Evolutionary conservation across 2,113 vertebrate genomes (phyloP), one percentile per base, ranked within the genome.

Genomic region (Aldabrachelys gigantea): DNA sequence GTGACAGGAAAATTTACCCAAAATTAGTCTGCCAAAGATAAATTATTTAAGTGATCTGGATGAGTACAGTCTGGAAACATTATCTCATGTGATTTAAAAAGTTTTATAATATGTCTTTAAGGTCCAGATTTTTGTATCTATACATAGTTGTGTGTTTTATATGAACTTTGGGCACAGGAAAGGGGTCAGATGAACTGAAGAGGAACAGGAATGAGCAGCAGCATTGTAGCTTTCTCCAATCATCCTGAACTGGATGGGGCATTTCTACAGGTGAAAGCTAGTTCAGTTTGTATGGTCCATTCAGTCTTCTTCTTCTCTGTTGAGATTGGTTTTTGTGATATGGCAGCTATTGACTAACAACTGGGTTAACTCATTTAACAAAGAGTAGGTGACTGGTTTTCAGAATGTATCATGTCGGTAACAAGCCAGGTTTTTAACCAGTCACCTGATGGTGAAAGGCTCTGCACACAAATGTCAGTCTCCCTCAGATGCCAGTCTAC

Each of bases 381-480:
- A 29, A 78, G 78, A 89, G 72, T 3, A 82, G 47, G 50, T 2
- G 25, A 84, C 8, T 50, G 22, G 11, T 16, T 81, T 91, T 65
- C 41, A 65, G 38, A 95, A 87, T 19, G 50, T 47, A 25, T 72
- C 86, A 49, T 65, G 41, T 95, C 69, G 41, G 89, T 85, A 92
- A 75, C 54, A 89, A 90, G 69, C 19, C 69, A 29, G 78, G 76
- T 29, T 83, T 96, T 96, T 80, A 94, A 89, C 89, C 2, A 0
- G 27, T 6, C 80, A 11, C 93, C 54, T 87, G 59, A 10, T 10
- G 14, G 65, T 95, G 83, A 95, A 92, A 96, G 69, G 82, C 59
- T 96, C 89, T 91, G 44, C 54, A 76, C 87, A 80, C 52, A 90
- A 54, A 44, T 49, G 41, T 85, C 93, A 93, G 91, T 90, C 86